phyloP scores from a whole-genome alignment of 2,797 vertebrate genomes.

The Cygnus olor region DNA sequence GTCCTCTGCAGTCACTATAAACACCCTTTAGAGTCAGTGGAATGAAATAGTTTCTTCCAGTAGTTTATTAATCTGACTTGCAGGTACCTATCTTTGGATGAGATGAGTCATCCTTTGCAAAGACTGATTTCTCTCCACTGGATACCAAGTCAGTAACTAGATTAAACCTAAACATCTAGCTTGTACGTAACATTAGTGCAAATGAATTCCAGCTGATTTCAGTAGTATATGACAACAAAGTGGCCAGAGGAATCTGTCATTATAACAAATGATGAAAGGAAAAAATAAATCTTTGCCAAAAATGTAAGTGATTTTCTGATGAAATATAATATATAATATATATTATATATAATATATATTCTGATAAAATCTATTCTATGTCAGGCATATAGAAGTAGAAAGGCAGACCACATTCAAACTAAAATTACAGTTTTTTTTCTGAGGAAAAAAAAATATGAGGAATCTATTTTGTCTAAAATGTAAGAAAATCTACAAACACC shows the following conservation, averaged over 20 bases:
- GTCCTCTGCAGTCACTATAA: background rate
- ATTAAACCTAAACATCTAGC: background rate
- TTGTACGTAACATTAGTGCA: background rate
- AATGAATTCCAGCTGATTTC: slow-evolving; percentile 20
- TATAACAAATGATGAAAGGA: background rate
- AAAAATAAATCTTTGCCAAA: background rate
- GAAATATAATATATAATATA: background rate
- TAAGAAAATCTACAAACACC: background rate
- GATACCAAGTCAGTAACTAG: background rate
- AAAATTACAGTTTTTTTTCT: background rate
- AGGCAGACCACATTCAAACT: background rate
- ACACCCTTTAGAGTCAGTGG: background rate
- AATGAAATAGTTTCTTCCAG: background rate
- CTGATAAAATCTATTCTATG: background rate
- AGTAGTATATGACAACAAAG: background rate
- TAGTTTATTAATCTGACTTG: background rate
- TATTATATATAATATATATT: background rate
- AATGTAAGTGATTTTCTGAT: background rate
- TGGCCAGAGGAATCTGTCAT: background rate
- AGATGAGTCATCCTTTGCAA: background rate
- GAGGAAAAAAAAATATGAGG: background rate
- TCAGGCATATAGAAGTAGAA: background rate
- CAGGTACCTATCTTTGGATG: background rate
- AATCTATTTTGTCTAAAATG: background rate
- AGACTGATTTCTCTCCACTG: background rate